Conservation (phyloP, 2,888 invertebrate genomes). For the Tenthredo mesomela region DNA sequence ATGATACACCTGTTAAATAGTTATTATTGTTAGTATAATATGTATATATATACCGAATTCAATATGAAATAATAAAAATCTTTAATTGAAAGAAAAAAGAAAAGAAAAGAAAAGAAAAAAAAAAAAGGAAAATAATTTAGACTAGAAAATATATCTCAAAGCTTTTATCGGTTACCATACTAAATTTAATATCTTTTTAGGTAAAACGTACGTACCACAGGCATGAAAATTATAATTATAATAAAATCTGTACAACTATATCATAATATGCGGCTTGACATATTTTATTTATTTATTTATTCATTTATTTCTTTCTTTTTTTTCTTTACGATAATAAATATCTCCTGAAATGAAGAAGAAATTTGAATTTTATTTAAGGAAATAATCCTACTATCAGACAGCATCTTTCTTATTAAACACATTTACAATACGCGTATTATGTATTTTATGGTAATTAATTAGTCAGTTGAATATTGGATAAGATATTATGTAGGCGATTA, state of each 20-base stretch:
- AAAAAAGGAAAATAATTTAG: background rate
- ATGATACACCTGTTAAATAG: background rate
- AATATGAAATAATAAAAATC: background rate
- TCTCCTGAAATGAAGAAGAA: background rate
- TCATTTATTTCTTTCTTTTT: background rate
- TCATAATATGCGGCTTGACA: background rate
- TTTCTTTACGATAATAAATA: background rate
- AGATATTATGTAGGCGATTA: conserved; percentile 4
- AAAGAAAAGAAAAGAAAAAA: conserved; percentile 40
- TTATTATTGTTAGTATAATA: background rate
- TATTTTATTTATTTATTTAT: background rate
- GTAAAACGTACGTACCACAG: conserved; percentile 36
- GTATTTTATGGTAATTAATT: background rate
- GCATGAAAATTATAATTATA: conserved; percentile 25
- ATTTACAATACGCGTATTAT: conserved; percentile 17
- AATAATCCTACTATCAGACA: background rate
- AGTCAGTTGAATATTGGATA: background rate
- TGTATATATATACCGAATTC: background rate
- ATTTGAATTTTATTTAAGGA: background rate
- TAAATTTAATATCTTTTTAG: conserved; percentile 29
- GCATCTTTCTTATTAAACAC: conserved; percentile 15
- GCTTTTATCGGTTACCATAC: conserved; percentile 8
- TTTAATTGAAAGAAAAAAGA: conserved; percentile 55
- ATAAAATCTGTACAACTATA: conserved; percentile 8
- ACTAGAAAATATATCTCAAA: conserved; percentile 29